These are phyloP conservation scores for Drosophila borealis DNA, from an alignment of 2,888 invertebrate genomes.

Conservation along the genomic window DNA sequence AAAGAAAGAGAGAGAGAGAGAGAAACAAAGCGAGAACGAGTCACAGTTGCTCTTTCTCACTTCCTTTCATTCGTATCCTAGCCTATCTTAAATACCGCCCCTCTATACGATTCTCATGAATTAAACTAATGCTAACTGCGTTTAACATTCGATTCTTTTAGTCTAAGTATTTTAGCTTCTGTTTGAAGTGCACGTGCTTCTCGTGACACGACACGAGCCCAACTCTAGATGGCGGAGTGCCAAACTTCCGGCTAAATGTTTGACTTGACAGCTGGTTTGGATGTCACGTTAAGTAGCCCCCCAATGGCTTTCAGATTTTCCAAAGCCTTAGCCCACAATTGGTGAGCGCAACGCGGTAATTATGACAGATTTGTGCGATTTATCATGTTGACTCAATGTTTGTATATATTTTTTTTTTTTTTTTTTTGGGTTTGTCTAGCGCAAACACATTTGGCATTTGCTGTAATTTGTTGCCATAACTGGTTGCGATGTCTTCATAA, in stretches of 20 bases:
- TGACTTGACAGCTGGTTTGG: conserved; percentile 8
- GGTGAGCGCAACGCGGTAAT: conserved; percentile 43
- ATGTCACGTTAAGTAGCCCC: conserved; percentile 38
- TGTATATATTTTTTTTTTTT: conserved; percentile 15
- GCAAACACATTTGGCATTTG: conserved; percentile 50
- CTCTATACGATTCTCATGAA: not conserved
- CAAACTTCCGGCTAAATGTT: conserved; percentile 40
- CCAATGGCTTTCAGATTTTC: conserved; percentile 36
- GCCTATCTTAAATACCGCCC: not conserved
- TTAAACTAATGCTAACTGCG: not conserved
- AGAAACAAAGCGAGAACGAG: not conserved
- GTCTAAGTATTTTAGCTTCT: not conserved
- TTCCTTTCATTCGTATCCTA: not conserved
- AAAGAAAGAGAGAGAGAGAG: not conserved
- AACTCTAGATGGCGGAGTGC: not conserved
- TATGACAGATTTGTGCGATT: conserved; percentile 65
- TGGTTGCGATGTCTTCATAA: conserved; percentile 36
- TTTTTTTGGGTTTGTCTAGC: conserved; percentile 32
- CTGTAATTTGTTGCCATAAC: conserved; percentile 47
- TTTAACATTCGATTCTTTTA: not conserved
- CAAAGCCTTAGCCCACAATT: conserved; percentile 17
- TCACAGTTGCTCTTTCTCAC: no score
- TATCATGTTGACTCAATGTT: conserved; percentile 47
- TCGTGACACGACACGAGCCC: conserved; percentile 1
- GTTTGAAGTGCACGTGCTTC: not conserved